A percentile compares a stretch with the other conserved stretches of the same genome.
phyloP scores from a whole-genome alignment of 2,113 vertebrate species.

The Tenrec ecaudatus region DNA sequence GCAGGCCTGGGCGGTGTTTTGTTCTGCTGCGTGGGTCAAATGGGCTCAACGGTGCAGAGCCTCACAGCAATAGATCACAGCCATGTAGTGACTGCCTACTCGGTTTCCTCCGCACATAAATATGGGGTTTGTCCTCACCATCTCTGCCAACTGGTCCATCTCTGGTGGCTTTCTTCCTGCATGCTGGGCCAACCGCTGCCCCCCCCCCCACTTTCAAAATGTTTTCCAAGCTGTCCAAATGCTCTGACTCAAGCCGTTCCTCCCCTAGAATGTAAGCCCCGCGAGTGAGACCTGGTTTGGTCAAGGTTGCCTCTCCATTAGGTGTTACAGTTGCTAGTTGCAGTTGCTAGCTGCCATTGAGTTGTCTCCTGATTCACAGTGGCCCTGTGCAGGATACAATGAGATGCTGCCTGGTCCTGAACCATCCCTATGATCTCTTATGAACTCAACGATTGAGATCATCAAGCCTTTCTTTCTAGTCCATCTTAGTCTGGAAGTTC shows the following conservation, averaged over 20 bases:
- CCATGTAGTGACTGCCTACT: not conserved
- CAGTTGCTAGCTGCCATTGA: not conserved
- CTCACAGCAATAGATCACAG: not conserved
- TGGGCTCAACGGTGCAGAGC: no score
- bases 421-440: not conserved
- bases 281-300: not conserved
- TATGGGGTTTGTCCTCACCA: not conserved
- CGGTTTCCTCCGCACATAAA: no score
- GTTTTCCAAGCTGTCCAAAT: accelerated
- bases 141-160: accelerated
- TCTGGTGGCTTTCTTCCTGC: accelerated
- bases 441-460: not conserved
- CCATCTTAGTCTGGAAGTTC: not conserved
- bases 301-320: not conserved
- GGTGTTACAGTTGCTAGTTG: not conserved
- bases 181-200: not conserved
- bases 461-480: not conserved
- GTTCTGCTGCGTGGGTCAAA: no score
- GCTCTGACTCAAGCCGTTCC: not conserved
- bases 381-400: not conserved
- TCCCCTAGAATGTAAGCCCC: not conserved
- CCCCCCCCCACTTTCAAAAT: accelerated
- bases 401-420: not conserved
- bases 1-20: no score
- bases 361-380: not conserved